Conservation (phyloP, 2,113 vertebrate genomes). For the Sinocyclocheilus anshuiensis region DNA sequence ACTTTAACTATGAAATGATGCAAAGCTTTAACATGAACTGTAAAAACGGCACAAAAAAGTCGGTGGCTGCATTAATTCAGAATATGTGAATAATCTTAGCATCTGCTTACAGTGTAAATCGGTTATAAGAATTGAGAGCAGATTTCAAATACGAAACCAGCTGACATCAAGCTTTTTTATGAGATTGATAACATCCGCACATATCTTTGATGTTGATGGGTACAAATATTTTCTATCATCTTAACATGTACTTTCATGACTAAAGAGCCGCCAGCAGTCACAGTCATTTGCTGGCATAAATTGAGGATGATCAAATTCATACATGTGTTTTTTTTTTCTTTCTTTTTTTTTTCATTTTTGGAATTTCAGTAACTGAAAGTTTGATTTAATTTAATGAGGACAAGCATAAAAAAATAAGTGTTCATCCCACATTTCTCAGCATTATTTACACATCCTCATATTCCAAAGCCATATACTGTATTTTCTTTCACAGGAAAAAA, state of each 20-base stretch:
- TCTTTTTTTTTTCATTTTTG: neutral
- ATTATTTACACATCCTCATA: neutral
- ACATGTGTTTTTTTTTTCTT: neutral
- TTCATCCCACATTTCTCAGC: neutral
- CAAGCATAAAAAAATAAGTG: neutral
- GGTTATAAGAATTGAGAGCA: slow-evolving; percentile 23
- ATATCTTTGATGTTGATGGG: slow-evolving; percentile 29
- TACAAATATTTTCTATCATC: slow-evolving; percentile 40
- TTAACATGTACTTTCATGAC: slow-evolving; percentile 32
- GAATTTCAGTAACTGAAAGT: neutral
- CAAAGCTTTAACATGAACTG: slow-evolving; percentile 12
- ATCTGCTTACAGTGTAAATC: slow-evolving; percentile 26
- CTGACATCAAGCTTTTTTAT: slow-evolving; percentile 30
- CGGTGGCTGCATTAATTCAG: slow-evolving; percentile 19
- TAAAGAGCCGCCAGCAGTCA: slow-evolving; percentile 3
- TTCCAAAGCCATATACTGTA: neutral
- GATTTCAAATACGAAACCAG: slow-evolving; percentile 17
- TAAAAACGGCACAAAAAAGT: slow-evolving; percentile 1
- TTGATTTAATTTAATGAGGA: neutral
- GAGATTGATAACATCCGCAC: slow-evolving; percentile 28
- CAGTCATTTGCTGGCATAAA: neutral
- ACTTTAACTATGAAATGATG: slow-evolving; percentile 20
- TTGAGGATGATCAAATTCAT: neutral
- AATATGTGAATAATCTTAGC: slow-evolving; percentile 37
- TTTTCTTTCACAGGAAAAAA: neutral